These are phyloP conservation scores for Macrobrachium nipponense DNA, from an alignment of 1,140 invertebrate genomes.

Conservation along the genomic window DNA sequence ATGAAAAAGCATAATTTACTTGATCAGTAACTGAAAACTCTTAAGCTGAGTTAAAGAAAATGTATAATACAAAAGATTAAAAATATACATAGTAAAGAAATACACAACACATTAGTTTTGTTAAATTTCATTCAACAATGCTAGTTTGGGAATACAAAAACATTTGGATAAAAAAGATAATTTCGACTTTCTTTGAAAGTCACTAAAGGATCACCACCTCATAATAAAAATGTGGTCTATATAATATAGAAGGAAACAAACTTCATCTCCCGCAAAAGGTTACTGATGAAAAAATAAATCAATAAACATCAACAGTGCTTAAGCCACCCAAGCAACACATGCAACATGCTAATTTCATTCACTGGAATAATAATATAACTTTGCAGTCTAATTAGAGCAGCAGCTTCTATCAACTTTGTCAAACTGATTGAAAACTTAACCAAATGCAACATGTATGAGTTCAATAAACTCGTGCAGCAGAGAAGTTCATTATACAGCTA, in stretches of 20 bases:
- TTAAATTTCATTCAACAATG: slow-evolving; percentile 9
- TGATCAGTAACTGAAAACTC: no score
- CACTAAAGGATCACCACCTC: not conserved
- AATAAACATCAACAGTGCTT: not conserved
- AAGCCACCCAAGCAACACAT: slow-evolving; percentile 41
- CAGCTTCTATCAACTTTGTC: slow-evolving; percentile 33
- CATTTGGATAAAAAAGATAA: slow-evolving; percentile 2
- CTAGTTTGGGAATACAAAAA: not conserved
- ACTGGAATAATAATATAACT: slow-evolving; percentile 11
- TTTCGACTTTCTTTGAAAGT: not conserved
- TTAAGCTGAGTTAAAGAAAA: no score
- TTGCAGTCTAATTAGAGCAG: slow-evolving; percentile 22
- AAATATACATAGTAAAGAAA: slow-evolving; percentile 4
- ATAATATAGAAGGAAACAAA: not conserved
- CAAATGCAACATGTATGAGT: slow-evolving; percentile 19
- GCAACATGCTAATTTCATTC: slow-evolving; percentile 21
- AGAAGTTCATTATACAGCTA: slow-evolving; percentile 40
- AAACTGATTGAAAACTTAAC: slow-evolving; percentile 29
- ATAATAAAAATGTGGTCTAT: not conserved
- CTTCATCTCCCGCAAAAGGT: no score
- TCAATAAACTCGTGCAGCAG: slow-evolving; percentile 44
- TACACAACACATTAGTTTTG: slow-evolving; percentile 19
- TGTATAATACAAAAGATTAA: not conserved
- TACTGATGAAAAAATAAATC: no score
- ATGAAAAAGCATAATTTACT: not conserved